Percentiles rank a stretch among this genome's conserved stretches.
phyloP scores from a whole-genome alignment of 2,797 vertebrate species.

The Eupleurogrammus muticus region DNA sequence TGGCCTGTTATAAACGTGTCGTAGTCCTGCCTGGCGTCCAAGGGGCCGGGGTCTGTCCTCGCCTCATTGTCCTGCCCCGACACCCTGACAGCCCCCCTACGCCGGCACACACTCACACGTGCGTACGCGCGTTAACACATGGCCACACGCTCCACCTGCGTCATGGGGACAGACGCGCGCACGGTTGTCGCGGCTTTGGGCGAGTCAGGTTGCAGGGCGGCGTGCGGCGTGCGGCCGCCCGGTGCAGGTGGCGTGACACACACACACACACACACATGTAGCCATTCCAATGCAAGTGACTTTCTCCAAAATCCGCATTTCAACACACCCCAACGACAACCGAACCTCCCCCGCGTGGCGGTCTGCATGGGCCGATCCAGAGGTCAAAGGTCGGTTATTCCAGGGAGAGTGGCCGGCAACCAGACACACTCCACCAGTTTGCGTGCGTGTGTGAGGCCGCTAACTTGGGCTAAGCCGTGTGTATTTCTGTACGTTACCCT shows the following conservation, averaged over 20 bases:
- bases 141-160: constrained; percentile 10
- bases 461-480: constrained; percentile 25
- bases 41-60: constrained; percentile 45
- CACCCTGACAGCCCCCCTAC: constrained; percentile 28
- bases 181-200: constrained; percentile 33
- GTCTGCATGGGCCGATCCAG: constrained; percentile 29
- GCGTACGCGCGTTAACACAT: constrained; percentile 43
- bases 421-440: constrained; percentile 17
- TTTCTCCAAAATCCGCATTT: constrained; percentile 60
- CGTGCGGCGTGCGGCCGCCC: constrained; percentile 63
- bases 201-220: constrained; percentile 75
- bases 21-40: constrained; percentile 31
- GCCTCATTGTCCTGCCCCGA: constrained; percentile 63
- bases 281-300: constrained; percentile 56
- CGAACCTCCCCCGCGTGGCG: constrained; percentile 25
- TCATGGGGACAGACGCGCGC: constrained; percentile 26
- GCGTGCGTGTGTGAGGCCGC: constrained; percentile 34
- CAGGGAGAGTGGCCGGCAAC: constrained; percentile 42
- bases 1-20: constrained; percentile 18
- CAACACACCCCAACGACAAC: constrained; percentile 58
- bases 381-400: constrained; percentile 79
- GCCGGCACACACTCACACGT: constrained; percentile 19
- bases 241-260: constrained; percentile 63
- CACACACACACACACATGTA: constrained; percentile 8
- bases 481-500: constrained; percentile 50